These are phyloP conservation scores for Eulemur coronatus DNA, from an alignment of 2,797 vertebrate species.

Conservation along the genomic window DNA sequence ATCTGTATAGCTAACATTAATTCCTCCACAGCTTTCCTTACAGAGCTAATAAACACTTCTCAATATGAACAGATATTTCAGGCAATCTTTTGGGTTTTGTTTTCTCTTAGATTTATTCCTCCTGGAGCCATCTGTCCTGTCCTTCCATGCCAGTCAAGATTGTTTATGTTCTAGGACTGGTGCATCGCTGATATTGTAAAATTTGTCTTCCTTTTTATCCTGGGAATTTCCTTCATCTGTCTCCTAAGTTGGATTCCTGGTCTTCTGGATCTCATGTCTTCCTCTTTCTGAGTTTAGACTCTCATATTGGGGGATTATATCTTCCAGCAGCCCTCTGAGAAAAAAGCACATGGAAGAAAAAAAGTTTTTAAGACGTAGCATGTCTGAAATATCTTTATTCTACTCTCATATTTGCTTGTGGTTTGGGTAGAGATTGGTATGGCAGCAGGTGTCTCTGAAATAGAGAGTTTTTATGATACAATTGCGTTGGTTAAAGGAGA, in stretches of 20 bases:
- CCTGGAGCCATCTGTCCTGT: not conserved
- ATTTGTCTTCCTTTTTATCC: slow-evolving; percentile 2
- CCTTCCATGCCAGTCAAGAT: slow-evolving; percentile 9
- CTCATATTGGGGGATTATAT: not conserved
- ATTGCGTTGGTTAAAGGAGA: not conserved
- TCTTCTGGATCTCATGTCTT: not conserved
- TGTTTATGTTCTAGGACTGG: not conserved
- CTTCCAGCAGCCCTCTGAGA: not conserved
- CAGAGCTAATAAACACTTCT: not conserved
- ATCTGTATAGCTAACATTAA: not conserved
- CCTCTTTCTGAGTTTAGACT: not conserved
- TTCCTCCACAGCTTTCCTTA: not conserved
- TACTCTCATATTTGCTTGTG: not conserved
- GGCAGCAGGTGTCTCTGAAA: not conserved
- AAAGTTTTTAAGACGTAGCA: not conserved
- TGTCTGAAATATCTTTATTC: slow-evolving; percentile 5
- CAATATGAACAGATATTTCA: not conserved
- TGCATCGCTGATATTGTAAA: not conserved
- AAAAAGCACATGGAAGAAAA: not conserved
- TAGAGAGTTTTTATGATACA: not conserved
- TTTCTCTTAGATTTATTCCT: slow-evolving; percentile 19
- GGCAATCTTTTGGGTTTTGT: not conserved
- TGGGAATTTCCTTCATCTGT: not conserved
- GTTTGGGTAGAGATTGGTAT: not conserved
- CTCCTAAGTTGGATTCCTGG: not conserved